These are phyloP conservation scores for Wasmannia auropunctata DNA, from an alignment of 1,140 invertebrate species.

Conservation along the genomic window DNA sequence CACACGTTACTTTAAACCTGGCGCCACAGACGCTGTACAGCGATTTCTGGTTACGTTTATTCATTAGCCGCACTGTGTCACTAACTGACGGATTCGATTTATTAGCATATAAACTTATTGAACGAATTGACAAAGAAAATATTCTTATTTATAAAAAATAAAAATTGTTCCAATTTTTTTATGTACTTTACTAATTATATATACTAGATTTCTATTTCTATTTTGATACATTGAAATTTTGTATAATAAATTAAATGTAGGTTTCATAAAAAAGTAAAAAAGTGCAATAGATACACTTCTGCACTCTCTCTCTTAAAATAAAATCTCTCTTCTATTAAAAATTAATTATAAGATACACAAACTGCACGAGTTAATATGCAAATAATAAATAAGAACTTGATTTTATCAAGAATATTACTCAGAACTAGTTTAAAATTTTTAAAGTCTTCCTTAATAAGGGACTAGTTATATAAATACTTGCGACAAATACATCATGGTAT, in stretches of 20 bases:
- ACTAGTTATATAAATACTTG: neutral
- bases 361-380: neutral
- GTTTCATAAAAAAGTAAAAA: neutral
- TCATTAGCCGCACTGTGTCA: neutral
- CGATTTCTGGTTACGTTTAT: neutral
- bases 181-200: neutral
- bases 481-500: neutral
- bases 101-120: neutral
- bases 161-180: neutral
- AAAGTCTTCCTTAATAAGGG: neutral
- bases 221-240: neutral
- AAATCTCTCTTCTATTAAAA: neutral
- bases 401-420: neutral
- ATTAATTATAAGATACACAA: neutral
- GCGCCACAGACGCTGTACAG: neutral
- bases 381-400: neutral
- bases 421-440: neutral
- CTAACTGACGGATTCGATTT: neutral
- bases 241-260: neutral
- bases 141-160: neutral
- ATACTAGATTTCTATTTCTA: neutral
- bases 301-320: no score
- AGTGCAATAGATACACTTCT: neutral
- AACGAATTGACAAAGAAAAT: neutral
- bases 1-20: neutral